phyloP scores from a whole-genome alignment of 2,888 invertebrate genomes.

The Isotomurus palustris region DNA sequence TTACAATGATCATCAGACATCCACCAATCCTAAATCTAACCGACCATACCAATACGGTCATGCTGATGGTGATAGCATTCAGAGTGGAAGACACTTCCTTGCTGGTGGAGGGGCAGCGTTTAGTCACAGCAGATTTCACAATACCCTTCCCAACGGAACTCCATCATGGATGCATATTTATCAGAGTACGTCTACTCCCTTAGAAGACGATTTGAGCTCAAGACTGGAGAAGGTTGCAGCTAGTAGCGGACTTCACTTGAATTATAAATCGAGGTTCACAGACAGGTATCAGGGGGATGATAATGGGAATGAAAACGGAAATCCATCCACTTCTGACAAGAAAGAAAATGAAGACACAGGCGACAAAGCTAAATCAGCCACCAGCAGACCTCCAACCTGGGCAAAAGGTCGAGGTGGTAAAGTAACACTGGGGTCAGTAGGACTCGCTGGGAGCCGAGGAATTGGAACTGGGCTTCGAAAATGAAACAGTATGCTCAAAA shows the following conservation, averaged over 20 bases:
- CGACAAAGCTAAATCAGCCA: not conserved
- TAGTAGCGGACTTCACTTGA: constrained; percentile 16
- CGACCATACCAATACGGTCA: constrained; percentile 4
- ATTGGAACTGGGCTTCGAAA: no score
- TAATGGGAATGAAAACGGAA: constrained; percentile 18
- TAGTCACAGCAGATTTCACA: constrained; percentile 7
- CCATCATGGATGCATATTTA: constrained; percentile 45
- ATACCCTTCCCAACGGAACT: constrained; percentile 30
- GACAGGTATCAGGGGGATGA: constrained; percentile 4
- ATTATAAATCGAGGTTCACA: constrained; percentile 15
- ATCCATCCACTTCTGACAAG: not conserved
- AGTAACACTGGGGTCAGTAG: constrained; percentile 22
- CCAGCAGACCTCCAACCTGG: constrained; percentile 32
- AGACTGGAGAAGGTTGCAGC: constrained; percentile 39
- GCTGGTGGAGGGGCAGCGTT: not conserved
- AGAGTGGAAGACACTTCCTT: not conserved
- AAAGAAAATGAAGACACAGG: not conserved
- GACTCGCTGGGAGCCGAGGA: not conserved
- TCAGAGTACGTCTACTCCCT: constrained; percentile 39
- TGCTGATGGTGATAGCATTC: constrained; percentile 16
- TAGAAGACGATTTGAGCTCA: constrained; percentile 38
- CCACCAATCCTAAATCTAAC: no score
- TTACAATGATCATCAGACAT: no score
- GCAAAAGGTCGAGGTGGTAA: constrained; percentile 28
- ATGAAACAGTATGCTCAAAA: no score